Evolutionary conservation across 2,888 invertebrate genomes (phyloP), one percentile per base, ranked within the genome.

Genomic region (Tachina grossa): DNA sequence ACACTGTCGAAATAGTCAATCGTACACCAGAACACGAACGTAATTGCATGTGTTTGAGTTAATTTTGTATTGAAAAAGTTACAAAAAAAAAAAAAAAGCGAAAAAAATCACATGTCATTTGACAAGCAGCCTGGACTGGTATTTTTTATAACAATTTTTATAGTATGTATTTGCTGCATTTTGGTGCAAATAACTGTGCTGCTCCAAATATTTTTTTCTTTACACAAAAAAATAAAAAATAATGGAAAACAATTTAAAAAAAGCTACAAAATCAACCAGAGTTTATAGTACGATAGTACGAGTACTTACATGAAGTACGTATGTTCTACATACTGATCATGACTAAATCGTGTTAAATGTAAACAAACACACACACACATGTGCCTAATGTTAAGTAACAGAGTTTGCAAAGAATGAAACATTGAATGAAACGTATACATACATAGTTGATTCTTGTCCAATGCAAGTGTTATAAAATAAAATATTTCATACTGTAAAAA

Each of bases 121-220:
- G 65, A 72, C 71, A 72, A 39, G 55, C 63, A 2, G 79, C 49
- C 22, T 71, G 39, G 45, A 79, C 78, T 71, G 71, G 63, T 79
- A 71, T 79, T 71, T 69, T 51, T 66, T 14, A 4, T 31, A 79
- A 72, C 45, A 55, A 59, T 72, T 65, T 47, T 55, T n/a, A n/a
- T n/a, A n/a, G 14, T 61, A 61, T 57, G 68, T 61, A 16, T 55
- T 45, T 69, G 63, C 11, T 55, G 83, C 77, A 72, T 77, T 83
- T 83, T 77, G 65, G 77, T 72, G 77, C 77, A 83, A 83, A 83
- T 83, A 83, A 72, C 77, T 83, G 77, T 77, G 77, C 77, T 83
- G 83, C 76, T 83, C 83, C 72, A 83, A 76, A 83, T 83, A 77
- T 39, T 77, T 77, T n/a, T 53, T 65, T 39, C 43, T 61, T 19